Evolutionary conservation across 35 echinoderm and acorn worm genomes (phyloP), one percentile per base, ranked within the genome.

Genomic region (Chiridota heheva): DNA sequence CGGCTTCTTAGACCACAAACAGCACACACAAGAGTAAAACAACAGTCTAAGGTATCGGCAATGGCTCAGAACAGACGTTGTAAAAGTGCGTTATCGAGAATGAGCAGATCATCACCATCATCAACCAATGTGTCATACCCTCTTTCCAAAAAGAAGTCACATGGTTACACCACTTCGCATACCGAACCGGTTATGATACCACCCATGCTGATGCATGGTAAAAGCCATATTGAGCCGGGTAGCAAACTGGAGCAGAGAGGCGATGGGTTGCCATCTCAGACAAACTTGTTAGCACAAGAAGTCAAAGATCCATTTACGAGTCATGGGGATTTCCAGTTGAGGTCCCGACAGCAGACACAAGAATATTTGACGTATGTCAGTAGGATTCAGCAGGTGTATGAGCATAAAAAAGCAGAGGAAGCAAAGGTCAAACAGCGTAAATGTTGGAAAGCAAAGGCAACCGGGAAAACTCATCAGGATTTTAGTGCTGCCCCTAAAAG

Each of bases 141-240:
- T 5, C 36, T 78, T 8, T 65, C 80, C 15, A 88, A 84, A 46
- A 86, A 84, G 34, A 98, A 85, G 44, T 84, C 77, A 5, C 93
- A 91, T 35, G 95, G 95, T 15, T 91, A 77, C 63, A 87, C 87
- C 2, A 98, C 95, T 15, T 91, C 95, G 2, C 80, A 82, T 36
- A 98, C 95, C 1, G 89, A 91, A 42, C 62, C 85, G 12, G 69
- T 98, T 16, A 46, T 76, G 2, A 63, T 69, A 20, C 44, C 81
- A 7, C 95, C 95, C 8, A 91, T 98, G 95, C 83, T 92, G 67
- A 98, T 98, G 73, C 69, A 84, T 29, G 79, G 90, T 16, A 43
- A 31, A 0, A 81, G 89, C 6, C 58, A 40, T 6, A 71, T 58
- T 5, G 84, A 81, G 70, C 55, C 76, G 26, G 30, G 83, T 16